Conservation (phyloP, 1,140 invertebrate genomes). For the Aphidius gifuensis region DNA sequence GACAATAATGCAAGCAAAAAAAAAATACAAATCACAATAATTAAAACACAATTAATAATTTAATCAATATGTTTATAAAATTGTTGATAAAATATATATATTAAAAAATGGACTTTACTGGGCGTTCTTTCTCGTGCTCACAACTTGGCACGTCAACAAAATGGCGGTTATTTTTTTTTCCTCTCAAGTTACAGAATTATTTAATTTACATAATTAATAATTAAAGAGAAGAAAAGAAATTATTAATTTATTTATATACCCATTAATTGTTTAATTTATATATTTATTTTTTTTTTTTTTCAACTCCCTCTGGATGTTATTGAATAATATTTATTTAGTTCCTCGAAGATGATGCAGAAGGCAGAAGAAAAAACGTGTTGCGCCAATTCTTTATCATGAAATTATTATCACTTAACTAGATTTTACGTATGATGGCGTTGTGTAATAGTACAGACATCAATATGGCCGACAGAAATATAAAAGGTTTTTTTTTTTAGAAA, state of each 20-base stretch:
- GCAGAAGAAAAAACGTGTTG: slow-evolving; percentile 21
- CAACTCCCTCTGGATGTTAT: too few species aligned
- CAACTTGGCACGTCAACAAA: slow-evolving; percentile 11
- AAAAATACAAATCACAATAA: background rate
- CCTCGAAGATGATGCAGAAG: background rate
- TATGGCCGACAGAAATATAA: slow-evolving; percentile 42
- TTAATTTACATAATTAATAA: too few species aligned
- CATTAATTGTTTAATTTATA: too few species aligned
- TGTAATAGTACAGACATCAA: slow-evolving; percentile 41
- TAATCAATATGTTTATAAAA: background rate
- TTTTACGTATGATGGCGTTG: slow-evolving; percentile 62
- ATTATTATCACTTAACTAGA: slow-evolving; percentile 43
- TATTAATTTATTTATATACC: too few species aligned
- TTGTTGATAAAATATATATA: background rate
- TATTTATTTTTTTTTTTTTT: background rate
- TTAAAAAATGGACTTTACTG: background rate
- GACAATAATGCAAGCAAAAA: slow-evolving; percentile 6
- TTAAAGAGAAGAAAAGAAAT: too few species aligned
- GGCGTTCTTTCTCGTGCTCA: slow-evolving; percentile 18
- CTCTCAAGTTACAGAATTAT: too few species aligned
- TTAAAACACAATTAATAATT: background rate
- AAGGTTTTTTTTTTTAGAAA: slow-evolving; percentile 18
- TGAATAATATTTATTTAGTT: too few species aligned
- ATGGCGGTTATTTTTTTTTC: background rate
- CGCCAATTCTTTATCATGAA: slow-evolving; percentile 10